phyloP scores from a whole-genome alignment of 1,140 invertebrate species.

The Galleria mellonella region DNA sequence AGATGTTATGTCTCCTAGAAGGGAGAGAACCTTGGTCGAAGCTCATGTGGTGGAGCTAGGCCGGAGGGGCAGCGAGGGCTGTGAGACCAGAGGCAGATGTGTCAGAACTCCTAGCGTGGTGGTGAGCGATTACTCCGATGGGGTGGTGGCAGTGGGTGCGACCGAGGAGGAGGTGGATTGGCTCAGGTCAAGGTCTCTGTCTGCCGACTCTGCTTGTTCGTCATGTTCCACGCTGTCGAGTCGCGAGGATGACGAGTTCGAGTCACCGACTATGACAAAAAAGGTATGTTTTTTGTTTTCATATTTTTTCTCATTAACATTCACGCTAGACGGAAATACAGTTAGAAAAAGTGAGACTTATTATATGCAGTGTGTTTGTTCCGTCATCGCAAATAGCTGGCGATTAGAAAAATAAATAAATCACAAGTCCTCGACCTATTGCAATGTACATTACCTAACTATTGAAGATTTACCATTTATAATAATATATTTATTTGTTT shows the following conservation, averaged over 20 bases:
- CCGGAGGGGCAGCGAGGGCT: slow-evolving; percentile 57
- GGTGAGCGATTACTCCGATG: slow-evolving; percentile 88
- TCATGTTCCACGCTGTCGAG: slow-evolving; percentile 82
- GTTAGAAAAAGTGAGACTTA: no score
- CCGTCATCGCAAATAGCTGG: no score
- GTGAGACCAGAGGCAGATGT: slow-evolving; percentile 72
- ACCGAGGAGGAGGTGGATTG: slow-evolving; percentile 80
- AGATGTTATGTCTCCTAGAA: slow-evolving; percentile 44
- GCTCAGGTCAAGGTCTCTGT: slow-evolving; percentile 74
- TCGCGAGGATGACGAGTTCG: slow-evolving; percentile 78
- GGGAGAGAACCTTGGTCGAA: slow-evolving; percentile 63
- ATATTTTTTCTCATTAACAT: no score
- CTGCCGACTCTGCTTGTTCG: slow-evolving; percentile 77
- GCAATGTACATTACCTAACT: no score
- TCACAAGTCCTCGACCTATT: no score
- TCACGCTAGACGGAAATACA: no score
- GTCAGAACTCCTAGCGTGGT: slow-evolving; percentile 88
- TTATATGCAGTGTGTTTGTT: no score
- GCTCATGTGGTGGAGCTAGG: slow-evolving; percentile 63
- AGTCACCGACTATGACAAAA: slow-evolving; percentile 56
- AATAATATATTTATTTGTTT: no score
- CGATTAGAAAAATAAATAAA: no score
- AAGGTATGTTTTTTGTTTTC: slow-evolving; percentile 29
- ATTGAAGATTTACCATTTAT: no score
- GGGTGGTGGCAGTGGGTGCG: slow-evolving; percentile 77